Evolutionary conservation across 2,113 vertebrate species (phyloP).

Genomic region (Chinchilla lanigera): DNA sequence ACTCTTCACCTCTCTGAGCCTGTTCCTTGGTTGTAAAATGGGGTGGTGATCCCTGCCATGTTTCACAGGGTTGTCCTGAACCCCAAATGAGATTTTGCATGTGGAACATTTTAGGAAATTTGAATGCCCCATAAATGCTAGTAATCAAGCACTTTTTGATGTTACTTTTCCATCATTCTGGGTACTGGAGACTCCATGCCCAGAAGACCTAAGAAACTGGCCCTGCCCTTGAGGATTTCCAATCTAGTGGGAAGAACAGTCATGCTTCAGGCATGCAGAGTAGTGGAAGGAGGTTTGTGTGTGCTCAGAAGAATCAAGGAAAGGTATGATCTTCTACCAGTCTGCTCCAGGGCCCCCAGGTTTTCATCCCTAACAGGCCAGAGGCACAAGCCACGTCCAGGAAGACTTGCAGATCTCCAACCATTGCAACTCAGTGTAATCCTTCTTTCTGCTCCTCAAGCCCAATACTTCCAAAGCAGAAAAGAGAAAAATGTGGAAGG

Average conservation of each 20-base stretch:
- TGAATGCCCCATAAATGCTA: not conserved
- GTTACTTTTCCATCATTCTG: not conserved
- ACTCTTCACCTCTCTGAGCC: not conserved
- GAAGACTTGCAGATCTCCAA: not conserved
- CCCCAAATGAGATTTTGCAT: not conserved
- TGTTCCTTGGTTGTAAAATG: conserved; percentile 12
- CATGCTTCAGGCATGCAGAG: not conserved
- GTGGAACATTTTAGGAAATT: not conserved
- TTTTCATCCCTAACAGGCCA: conserved; percentile 4
- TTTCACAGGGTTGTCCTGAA: conserved; percentile 10
- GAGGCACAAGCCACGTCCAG: not conserved
- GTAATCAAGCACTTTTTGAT: conserved; percentile 11
- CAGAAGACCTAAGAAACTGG: not conserved
- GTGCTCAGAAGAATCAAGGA: not conserved
- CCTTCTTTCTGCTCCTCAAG: not conserved
- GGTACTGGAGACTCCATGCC: not conserved
- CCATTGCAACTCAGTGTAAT: not conserved
- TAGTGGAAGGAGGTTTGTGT: not conserved
- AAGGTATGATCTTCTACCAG: not conserved
- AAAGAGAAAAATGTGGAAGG: not conserved
- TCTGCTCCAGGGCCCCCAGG: not conserved
- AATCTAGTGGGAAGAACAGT: not conserved
- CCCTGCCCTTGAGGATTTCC: not conserved
- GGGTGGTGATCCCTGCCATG: not conserved
- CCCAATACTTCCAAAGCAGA: not conserved